Evolutionary conservation across 2,113 vertebrate genomes (phyloP).

Genomic region (Raphicerus campestris): DNA sequence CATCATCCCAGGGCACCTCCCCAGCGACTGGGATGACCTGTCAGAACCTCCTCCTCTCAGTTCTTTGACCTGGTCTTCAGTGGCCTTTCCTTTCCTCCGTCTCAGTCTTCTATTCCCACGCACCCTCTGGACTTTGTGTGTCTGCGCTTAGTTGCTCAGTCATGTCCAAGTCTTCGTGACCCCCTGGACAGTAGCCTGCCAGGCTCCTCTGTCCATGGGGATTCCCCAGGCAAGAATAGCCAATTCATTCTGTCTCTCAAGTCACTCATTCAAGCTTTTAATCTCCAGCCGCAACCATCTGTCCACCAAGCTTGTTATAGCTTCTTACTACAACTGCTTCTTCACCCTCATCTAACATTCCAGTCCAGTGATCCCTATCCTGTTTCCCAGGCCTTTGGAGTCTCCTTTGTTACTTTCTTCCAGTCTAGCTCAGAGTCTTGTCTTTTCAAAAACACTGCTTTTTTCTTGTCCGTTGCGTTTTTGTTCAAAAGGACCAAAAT

Average conservation of each 20-base stretch:
- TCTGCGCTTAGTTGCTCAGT: not conserved
- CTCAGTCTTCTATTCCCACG: not conserved
- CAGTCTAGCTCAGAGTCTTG: not conserved
- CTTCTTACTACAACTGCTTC: not conserved
- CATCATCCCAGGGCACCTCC: not conserved
- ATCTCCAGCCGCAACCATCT: not conserved
- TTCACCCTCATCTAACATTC: not conserved
- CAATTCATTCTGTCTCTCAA: not conserved
- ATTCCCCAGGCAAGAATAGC: not conserved
- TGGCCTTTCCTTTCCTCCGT: not conserved
- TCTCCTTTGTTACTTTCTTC: not conserved
- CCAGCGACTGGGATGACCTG: not conserved
- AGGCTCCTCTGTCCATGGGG: not conserved
- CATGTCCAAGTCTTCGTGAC: not conserved
- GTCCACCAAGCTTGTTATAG: not conserved
- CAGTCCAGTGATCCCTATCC: not conserved
- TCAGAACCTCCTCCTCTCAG: not conserved
- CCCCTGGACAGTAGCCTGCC: not conserved
- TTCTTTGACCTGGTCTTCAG: not conserved
- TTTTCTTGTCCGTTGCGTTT: not conserved
- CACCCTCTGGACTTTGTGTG: not conserved
- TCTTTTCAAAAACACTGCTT: not conserved
- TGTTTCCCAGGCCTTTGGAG: not conserved
- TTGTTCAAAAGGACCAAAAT: not conserved
- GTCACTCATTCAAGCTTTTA: not conserved